Conservation (phyloP, 1,140 invertebrate species). For the Monochamus saltuarius region DNA sequence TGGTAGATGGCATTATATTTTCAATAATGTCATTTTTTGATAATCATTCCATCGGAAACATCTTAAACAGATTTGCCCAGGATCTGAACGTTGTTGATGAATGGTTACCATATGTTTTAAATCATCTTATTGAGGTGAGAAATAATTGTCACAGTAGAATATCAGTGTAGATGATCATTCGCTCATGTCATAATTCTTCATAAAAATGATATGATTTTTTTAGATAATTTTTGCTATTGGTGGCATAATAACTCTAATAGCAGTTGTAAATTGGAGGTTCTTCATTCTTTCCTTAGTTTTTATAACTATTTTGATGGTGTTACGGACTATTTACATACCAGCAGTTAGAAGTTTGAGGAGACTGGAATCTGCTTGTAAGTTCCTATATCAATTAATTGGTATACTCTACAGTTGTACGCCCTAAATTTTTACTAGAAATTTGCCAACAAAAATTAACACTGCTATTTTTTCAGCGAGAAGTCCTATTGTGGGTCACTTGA, state of each 20-base stretch:
- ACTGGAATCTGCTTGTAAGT: slow-evolving; percentile 59
- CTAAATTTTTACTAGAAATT: too few relatives aligned
- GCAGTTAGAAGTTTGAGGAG: slow-evolving; percentile 66
- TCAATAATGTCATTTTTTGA: slow-evolving; percentile 71
- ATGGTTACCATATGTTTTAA: slow-evolving; percentile 59
- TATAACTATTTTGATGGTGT: slow-evolving; percentile 54
- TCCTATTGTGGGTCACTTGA: slow-evolving; percentile 69
- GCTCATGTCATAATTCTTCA: neutral
- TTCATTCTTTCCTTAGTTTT: slow-evolving; percentile 53
- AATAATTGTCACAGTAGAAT: slow-evolving; percentile 1
- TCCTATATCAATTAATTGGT: neutral
- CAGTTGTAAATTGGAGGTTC: slow-evolving; percentile 25
- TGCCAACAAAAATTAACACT: too few relatives aligned
- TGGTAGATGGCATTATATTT: slow-evolving; percentile 63
- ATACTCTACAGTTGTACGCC: neutral
- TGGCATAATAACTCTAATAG: slow-evolving; percentile 25
- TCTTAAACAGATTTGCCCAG: slow-evolving; percentile 66
- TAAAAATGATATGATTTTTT: slow-evolving; percentile 10
- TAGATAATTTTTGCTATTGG: slow-evolving; percentile 20
- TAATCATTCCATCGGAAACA: slow-evolving; percentile 54
- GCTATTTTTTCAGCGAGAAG: slow-evolving; percentile 51
- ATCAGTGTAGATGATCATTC: neutral
- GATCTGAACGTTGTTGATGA: slow-evolving; percentile 69
- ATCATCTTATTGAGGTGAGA: slow-evolving; percentile 39
- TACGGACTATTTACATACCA: slow-evolving; percentile 60